These are phyloP conservation scores for Silurus glanis DNA, from an alignment of 2,113 vertebrate species.

Conservation along the genomic window DNA sequence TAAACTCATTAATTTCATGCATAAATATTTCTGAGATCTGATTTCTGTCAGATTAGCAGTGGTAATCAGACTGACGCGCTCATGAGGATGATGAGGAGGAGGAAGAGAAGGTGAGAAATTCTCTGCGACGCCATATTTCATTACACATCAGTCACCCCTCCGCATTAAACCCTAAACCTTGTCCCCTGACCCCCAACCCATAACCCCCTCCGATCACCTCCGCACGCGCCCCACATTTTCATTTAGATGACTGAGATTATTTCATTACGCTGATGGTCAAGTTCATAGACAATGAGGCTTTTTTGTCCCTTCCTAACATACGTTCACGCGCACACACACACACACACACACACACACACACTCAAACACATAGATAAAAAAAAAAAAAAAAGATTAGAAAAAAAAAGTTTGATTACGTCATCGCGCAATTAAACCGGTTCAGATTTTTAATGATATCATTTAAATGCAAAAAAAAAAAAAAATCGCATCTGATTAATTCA, in stretches of 20 bases:
- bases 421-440: background rate
- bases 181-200: background rate
- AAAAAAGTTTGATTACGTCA: background rate
- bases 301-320: background rate
- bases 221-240: conserved; percentile 20
- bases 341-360: background rate
- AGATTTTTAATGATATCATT: background rate
- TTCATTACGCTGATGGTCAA: conserved; percentile 34
- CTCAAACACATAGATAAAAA: background rate
- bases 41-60: background rate
- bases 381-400: too few relatives aligned
- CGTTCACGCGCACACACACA: background rate
- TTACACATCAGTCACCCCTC: conserved; percentile 9
- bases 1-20: background rate
- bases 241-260: conserved; percentile 39
- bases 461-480: background rate
- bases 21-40: background rate
- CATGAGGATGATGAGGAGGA: background rate
- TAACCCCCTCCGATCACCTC: background rate
- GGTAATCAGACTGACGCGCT: background rate
- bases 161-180: conserved; percentile 16
- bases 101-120: background rate
- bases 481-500: background rate
- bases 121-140: conserved; percentile 15
- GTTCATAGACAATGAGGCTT: conserved; percentile 3